These are phyloP conservation scores for Malachius bipustulatus DNA, from an alignment of 2,888 invertebrate genomes.

Conservation along the genomic window DNA sequence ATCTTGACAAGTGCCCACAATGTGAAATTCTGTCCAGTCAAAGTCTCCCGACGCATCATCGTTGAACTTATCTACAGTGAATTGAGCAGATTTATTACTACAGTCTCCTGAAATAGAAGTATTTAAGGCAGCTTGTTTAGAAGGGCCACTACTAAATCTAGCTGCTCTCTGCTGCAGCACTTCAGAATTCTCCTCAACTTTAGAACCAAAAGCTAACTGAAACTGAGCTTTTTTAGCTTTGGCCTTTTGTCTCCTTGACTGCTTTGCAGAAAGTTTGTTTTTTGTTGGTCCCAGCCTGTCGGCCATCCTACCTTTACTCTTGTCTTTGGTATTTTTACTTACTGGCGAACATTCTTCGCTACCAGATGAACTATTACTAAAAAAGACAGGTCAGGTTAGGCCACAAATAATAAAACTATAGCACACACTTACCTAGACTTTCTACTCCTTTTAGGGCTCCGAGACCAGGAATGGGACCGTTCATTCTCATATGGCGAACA, in stretches of 20 bases:
- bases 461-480: slow-evolving; percentile 20
- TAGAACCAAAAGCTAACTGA: slow-evolving; percentile 51
- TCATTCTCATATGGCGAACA: no score
- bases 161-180: slow-evolving; percentile 81
- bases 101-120: slow-evolving; percentile 7
- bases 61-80: slow-evolving; percentile 30
- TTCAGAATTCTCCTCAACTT: slow-evolving; percentile 61
- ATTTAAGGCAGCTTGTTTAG: slow-evolving; percentile 6
- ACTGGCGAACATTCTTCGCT: slow-evolving; percentile 46
- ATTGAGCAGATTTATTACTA: slow-evolving; percentile 13
- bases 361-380: slow-evolving; percentile 36
- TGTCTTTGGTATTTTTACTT: slow-evolving; percentile 26
- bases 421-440: slow-evolving; percentile 29
- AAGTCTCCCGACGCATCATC: slow-evolving; percentile 59
- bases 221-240: slow-evolving; percentile 50
- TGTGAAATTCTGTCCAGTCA: slow-evolving; percentile 77
- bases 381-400: slow-evolving; percentile 20
- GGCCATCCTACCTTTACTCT: slow-evolving; percentile 41
- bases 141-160: slow-evolving; percentile 54
- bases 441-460: slow-evolving; percentile 29
- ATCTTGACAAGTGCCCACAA: slow-evolving; percentile 88
- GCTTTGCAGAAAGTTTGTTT: slow-evolving; percentile 35
- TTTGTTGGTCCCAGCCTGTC: slow-evolving; percentile 44
- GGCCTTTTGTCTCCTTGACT: slow-evolving; percentile 40
- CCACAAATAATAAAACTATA: slow-evolving; percentile 7